These are phyloP conservation scores for Hermaeophaga mercurialis DNA, from an alignment of 2,888 invertebrate genomes.

Conservation along the genomic window DNA sequence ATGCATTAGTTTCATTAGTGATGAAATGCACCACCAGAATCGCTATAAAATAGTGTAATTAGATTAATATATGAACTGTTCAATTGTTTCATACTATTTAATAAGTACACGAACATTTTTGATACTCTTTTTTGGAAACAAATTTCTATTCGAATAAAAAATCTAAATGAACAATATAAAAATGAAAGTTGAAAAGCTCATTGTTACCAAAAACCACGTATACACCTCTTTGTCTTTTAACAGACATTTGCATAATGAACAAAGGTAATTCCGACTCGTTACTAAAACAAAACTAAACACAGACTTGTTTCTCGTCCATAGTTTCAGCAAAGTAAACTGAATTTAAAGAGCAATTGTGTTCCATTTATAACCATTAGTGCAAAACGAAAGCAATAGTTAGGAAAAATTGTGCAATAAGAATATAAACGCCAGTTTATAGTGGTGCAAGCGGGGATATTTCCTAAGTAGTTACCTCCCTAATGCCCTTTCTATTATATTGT, in stretches of 20 bases:
- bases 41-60: no score
- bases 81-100: no score
- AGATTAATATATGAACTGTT: no score
- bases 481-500: constrained; percentile 36
- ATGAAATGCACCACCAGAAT: no score
- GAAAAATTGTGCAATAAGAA: constrained; percentile 35
- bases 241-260: neutral
- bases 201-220: neutral
- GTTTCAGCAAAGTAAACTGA: neutral
- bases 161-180: no score
- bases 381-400: constrained; percentile 13
- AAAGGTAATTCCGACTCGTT: neutral
- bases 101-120: no score
- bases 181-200: no score
- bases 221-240: neutral
- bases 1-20: no score
- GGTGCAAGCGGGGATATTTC: constrained; percentile 31
- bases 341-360: constrained; percentile 9
- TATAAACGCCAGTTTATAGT: constrained; percentile 31
- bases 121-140: no score
- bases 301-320: neutral
- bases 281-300: neutral
- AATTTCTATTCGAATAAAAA: no score
- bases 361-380: constrained; percentile 14
- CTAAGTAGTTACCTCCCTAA: constrained; percentile 33